These are phyloP conservation scores for Cybosia mesomella DNA, from an alignment of 2,888 invertebrate genomes.

Conservation along the genomic window DNA sequence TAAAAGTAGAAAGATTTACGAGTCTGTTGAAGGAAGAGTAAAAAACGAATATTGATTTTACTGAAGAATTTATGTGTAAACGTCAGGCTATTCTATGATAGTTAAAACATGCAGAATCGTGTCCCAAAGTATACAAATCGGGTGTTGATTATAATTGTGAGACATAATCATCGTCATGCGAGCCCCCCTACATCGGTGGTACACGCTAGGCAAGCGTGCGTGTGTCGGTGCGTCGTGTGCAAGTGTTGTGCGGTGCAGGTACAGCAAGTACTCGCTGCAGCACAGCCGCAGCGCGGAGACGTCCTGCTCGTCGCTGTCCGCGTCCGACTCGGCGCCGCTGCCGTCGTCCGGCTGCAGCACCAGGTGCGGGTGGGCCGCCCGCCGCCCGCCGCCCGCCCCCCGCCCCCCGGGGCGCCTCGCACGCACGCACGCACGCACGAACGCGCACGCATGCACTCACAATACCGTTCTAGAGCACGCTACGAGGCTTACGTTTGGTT, in stretches of 20 bases:
- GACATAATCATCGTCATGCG: background rate
- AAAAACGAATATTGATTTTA: background rate
- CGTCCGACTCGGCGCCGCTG: slow-evolving; percentile 61
- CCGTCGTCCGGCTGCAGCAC: slow-evolving; percentile 9
- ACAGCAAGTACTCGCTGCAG: slow-evolving; percentile 83
- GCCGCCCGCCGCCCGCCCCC: slow-evolving; percentile 4
- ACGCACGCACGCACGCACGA: background rate
- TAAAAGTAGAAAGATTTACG: background rate
- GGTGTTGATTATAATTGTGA: background rate
- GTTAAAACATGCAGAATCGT: background rate
- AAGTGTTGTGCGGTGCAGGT: slow-evolving; percentile 55
- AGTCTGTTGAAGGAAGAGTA: background rate
- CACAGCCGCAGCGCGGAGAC: slow-evolving; percentile 80
- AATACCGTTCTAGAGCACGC: background rate
- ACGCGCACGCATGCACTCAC: background rate
- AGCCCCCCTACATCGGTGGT: background rate
- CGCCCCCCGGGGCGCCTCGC: background rate
- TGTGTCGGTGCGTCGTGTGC: background rate
- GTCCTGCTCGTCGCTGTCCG: slow-evolving; percentile 72
- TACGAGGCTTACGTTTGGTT: slow-evolving; percentile 9
- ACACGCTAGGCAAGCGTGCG: background rate
- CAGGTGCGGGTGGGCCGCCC: slow-evolving; percentile 1
- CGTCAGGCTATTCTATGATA: background rate
- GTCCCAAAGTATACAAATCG: background rate
- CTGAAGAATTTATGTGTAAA: no score